phyloP scores from a whole-genome alignment of 1,140 invertebrate genomes.

The Hydropsyche tenuis region DNA sequence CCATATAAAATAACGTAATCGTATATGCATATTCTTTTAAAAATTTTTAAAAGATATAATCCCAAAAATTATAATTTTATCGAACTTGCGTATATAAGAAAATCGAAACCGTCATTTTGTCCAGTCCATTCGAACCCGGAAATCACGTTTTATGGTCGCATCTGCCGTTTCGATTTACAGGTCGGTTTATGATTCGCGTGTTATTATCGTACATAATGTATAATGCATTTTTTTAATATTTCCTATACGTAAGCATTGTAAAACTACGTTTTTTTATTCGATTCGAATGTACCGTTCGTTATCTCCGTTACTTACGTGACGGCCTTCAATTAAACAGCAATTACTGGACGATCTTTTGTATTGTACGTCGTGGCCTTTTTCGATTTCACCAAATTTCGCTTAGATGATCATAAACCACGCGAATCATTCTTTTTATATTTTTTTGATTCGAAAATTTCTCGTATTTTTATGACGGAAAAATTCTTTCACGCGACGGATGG shows the following conservation, averaged over 20 bases:
- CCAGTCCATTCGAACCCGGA: slow-evolving; percentile 18
- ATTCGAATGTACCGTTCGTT: background rate
- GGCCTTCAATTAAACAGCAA: slow-evolving; percentile 20
- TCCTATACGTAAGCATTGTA: no score
- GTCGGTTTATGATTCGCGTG: background rate
- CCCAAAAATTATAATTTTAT: no score
- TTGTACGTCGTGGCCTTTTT: background rate
- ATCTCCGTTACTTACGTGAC: background rate
- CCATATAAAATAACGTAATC: no score
- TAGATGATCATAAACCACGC: slow-evolving; percentile 21
- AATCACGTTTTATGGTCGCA: slow-evolving; percentile 24
- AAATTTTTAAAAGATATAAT: no score
- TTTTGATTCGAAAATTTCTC: no score
- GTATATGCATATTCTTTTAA: no score
- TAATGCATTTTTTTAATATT: background rate
- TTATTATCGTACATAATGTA: background rate
- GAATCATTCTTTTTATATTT: background rate
- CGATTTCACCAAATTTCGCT: slow-evolving; percentile 9
- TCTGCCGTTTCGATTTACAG: slow-evolving; percentile 1
- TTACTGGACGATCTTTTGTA: background rate
- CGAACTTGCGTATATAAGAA: no score
- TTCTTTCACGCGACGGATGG: no score
- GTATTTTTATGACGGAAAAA: no score
- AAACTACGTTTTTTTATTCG: no score
- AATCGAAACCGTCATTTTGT: slow-evolving; percentile 14